These are phyloP conservation scores for Halichoeres trimaculatus DNA, from an alignment of 2,113 vertebrate species.

Conservation along the genomic window DNA sequence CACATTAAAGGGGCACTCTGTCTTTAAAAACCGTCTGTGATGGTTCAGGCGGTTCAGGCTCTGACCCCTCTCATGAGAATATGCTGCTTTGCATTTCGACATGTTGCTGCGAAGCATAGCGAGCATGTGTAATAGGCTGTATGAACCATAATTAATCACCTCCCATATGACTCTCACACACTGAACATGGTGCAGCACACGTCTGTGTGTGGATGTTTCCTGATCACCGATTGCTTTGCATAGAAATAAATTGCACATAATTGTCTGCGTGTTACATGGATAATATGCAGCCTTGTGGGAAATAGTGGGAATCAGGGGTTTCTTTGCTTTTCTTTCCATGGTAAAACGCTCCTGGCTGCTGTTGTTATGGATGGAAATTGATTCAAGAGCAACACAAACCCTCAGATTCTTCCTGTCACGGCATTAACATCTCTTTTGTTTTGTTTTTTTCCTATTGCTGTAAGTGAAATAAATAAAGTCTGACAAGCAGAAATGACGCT, in stretches of 20 bases:
- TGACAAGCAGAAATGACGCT: not conserved
- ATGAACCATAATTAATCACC: slow-evolving; percentile 12
- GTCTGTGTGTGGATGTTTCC: not conserved
- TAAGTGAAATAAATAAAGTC: slow-evolving; percentile 5
- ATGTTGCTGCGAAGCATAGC: not conserved
- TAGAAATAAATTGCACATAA: not conserved
- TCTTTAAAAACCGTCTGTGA: not conserved
- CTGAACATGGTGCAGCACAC: not conserved
- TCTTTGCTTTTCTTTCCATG: not conserved
- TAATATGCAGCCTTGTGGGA: not conserved
- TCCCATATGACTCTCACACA: not conserved
- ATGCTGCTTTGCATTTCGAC: not conserved
- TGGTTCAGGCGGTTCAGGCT: not conserved
- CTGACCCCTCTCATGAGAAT: not conserved
- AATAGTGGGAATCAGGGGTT: not conserved
- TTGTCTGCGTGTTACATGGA: not conserved
- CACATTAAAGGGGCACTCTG: not conserved
- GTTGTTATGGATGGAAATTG: not conserved
- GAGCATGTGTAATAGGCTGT: not conserved
- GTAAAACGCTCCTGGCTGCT: not conserved
- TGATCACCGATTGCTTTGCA: not conserved
- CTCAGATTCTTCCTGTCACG: not conserved
- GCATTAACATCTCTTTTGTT: not conserved
- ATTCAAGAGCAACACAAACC: not conserved
- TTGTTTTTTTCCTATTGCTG: too few relatives aligned